Evolutionary conservation across 2,113 vertebrate genomes (phyloP).

Genomic region (Phodopus roborovskii): DNA sequence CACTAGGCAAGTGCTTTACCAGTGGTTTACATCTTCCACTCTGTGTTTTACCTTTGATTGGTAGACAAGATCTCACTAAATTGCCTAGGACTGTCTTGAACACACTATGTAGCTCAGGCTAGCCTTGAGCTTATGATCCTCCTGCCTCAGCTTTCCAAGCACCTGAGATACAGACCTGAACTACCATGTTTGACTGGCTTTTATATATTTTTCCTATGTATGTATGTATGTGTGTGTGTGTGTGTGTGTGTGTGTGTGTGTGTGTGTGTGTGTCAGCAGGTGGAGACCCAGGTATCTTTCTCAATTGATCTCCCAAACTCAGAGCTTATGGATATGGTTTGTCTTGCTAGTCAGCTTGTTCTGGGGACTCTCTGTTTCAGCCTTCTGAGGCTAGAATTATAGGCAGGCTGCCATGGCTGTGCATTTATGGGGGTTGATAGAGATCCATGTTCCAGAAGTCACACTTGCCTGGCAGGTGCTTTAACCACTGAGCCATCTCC

Average conservation of each 20-base stretch:
- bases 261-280: not conserved
- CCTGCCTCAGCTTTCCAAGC: not conserved
- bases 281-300: not conserved
- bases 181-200: not conserved
- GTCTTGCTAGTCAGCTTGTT: not conserved
- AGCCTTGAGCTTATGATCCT: not conserved
- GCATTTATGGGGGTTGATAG: not conserved
- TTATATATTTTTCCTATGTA: not conserved
- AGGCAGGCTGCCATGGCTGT: not conserved
- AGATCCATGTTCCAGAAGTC: not conserved
- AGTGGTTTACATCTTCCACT: too few species aligned
- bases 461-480: not conserved
- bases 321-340: not conserved
- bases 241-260: not conserved
- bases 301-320: not conserved
- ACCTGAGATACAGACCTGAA: not conserved
- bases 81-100: not conserved
- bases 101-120: not conserved
- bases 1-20: fast-evolving
- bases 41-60: not conserved
- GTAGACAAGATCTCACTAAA: not conserved
- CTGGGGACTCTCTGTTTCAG: not conserved
- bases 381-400: not conserved
- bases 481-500: not conserved
- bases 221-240: not conserved